Conservation (phyloP, 1,140 invertebrate species). For the Sarcophaga peregrina region DNA sequence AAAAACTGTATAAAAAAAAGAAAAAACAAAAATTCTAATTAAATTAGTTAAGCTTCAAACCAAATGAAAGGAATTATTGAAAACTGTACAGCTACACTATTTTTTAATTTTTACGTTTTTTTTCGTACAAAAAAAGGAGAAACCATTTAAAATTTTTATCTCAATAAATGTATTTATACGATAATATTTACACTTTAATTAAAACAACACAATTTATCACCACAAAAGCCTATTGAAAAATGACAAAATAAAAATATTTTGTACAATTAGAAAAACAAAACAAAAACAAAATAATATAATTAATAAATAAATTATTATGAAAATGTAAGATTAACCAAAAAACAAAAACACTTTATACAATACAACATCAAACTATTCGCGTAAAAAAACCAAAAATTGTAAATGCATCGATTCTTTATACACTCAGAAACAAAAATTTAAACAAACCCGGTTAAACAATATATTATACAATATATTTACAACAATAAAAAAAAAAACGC, state of each 20-base stretch:
- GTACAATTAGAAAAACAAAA: conserved; percentile 24
- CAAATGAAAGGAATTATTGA: conserved; percentile 38
- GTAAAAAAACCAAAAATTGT: not conserved
- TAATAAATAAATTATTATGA: not conserved
- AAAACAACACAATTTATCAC: conserved; percentile 31
- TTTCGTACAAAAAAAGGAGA: too few relatives aligned
- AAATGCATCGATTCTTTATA: conserved; percentile 22
- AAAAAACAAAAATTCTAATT: conserved; percentile 27
- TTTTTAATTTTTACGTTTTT: conserved; percentile 28
- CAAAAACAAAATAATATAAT: not conserved
- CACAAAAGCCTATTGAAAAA: conserved; percentile 30
- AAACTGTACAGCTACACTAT: conserved; percentile 36
- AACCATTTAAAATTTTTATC: conserved; percentile 20
- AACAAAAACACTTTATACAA: conserved; percentile 12
- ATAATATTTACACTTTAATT: conserved; percentile 30
- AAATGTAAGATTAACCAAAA: not conserved
- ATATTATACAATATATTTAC: conserved; percentile 24
- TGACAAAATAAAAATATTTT: not conserved
- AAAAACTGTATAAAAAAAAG: not conserved
- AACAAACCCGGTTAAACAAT: not conserved
- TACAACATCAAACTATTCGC: too few relatives aligned
- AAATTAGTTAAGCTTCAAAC: conserved; percentile 49
- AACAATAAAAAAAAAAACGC: not conserved
- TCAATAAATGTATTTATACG: conserved; percentile 48
- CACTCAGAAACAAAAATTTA: conserved; percentile 6